Base-by-base conservation (phyloP, 2,888 invertebrate genomes). In the Penaeus monodon region DNA sequence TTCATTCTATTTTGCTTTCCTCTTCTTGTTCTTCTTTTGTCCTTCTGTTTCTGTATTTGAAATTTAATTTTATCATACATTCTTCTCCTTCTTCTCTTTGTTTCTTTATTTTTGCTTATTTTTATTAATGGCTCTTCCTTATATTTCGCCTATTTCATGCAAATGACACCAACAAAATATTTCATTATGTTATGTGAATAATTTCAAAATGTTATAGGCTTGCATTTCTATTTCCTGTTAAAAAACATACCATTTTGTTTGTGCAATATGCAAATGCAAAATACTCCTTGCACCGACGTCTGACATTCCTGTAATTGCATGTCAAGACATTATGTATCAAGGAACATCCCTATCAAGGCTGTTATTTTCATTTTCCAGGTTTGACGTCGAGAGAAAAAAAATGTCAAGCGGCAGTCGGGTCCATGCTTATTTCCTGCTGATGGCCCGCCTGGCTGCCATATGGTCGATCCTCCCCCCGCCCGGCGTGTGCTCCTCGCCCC, bases 381-480 rank as follows among this genome's bases (percentile, higher is more conserved):
- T 29, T 73, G 33, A 38, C 57, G 57, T 17, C 57, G 14, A 57
- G 14, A 57, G 2, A 57, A 57, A 57, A 33, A 33, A 33, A 33
- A 33, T 77, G 77, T 24, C 27, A 44, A 57, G 8, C 10, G n/a
- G 49, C 3, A 49, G 27, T 27, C 12, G 49, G 20, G 14, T n/a
- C 17, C 57, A 77, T 63, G 33, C 57, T 49, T 77, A 20, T n/a
- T 57, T n/a, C 77, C 27, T 77, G 24, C 49, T 77, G 57, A 29
- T 77, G 57, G n/a, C 57, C 7, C 77, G 57, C 57, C 57, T 77
- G 77, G 77, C 57, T 24, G 77, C 77, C 27, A 27, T 57, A 77
- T 77, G 77, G 77, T 77, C 77, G 77, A 77, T 63, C 49, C 77
- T 77, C 49, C 77, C 77, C 14, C 77, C 77, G n/a, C 57, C 77